Evolutionary conservation across 1,140 invertebrate species (phyloP).

Genomic region (Scaptodrosophila lebanonensis): DNA sequence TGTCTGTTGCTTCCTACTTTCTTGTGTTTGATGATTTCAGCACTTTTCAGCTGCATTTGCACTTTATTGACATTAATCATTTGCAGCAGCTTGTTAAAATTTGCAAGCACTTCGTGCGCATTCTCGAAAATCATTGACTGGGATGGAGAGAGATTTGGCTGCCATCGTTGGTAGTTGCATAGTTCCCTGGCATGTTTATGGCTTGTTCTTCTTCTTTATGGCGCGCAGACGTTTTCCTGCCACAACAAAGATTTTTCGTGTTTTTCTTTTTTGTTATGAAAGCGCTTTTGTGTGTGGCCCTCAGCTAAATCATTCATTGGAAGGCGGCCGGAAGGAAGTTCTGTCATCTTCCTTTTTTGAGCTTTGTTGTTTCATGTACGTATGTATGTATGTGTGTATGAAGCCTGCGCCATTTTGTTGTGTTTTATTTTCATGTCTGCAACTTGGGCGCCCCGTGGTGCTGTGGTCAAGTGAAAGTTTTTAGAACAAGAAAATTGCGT

Average conservation of each 20-base stretch:
- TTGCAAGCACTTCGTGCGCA: slow-evolving; percentile 47
- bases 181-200: slow-evolving; percentile 32
- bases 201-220: slow-evolving; percentile 24
- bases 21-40: slow-evolving; percentile 40
- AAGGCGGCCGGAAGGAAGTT: slow-evolving; percentile 59
- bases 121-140: slow-evolving; percentile 39
- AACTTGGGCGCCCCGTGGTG: slow-evolving; percentile 42
- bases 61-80: slow-evolving; percentile 72
- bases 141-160: slow-evolving; percentile 15
- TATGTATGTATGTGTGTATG: no score
- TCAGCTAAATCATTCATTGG: slow-evolving; percentile 33
- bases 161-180: no score
- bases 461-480: slow-evolving; percentile 59
- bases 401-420: slow-evolving; percentile 60
- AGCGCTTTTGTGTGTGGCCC: not conserved
- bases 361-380: slow-evolving; percentile 14
- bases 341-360: slow-evolving; percentile 33
- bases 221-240: slow-evolving; percentile 6
- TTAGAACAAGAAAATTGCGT: slow-evolving; percentile 31
- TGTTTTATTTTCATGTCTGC: slow-evolving; percentile 38
- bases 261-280: slow-evolving; percentile 4
- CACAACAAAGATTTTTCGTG: slow-evolving; percentile 1
- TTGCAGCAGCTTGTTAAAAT: slow-evolving; percentile 61
- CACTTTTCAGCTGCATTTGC: slow-evolving; percentile 31
- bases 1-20: not conserved